Evolutionary conservation across 2,797 vertebrate genomes (phyloP).

Genomic region (Taenioides sp.): DNA sequence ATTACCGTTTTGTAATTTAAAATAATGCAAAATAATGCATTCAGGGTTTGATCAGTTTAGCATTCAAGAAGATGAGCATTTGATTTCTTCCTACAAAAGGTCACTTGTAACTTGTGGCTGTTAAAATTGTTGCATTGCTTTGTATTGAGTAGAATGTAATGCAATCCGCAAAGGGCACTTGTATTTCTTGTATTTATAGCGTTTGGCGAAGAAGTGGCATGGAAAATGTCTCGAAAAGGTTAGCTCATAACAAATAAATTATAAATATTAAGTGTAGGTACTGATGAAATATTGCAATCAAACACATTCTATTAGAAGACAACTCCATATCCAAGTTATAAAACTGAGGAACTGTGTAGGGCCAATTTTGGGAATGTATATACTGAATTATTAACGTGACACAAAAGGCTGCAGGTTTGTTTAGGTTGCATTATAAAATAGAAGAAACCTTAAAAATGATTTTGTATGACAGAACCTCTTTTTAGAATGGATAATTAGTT

Average conservation of each 20-base stretch:
- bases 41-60: neutral
- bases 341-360: neutral
- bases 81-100: neutral
- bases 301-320: neutral
- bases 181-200: neutral
- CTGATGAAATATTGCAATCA: neutral
- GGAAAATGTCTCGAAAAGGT: neutral
- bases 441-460: too few species aligned
- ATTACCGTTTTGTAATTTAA: too few species aligned
- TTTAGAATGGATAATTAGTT: too few species aligned
- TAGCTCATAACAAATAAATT: neutral
- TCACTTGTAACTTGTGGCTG: slow-evolving; percentile 4
- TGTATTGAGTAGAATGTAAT: neutral
- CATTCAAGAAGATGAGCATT: neutral
- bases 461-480: too few species aligned
- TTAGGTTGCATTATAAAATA: too few species aligned
- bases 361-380: neutral
- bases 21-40: neutral
- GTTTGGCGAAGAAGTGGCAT: slow-evolving; percentile 5
- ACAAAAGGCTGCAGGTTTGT: too few species aligned
- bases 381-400: too few species aligned
- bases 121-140: neutral
- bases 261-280: neutral
- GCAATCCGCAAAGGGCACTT: neutral
- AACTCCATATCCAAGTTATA: neutral